Base-by-base conservation (phyloP, 2,113 vertebrate genomes). In the Amphiprion percula region DNA sequence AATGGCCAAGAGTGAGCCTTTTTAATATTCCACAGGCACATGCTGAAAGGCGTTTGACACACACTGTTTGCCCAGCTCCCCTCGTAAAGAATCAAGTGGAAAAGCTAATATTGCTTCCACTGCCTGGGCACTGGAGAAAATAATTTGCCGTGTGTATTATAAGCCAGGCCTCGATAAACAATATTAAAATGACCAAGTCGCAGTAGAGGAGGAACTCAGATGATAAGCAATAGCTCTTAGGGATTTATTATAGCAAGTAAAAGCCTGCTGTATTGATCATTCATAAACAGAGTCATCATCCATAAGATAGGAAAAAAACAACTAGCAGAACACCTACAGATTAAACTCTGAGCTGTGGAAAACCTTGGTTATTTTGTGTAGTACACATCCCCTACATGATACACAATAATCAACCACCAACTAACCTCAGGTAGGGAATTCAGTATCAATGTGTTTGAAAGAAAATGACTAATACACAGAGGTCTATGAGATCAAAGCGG, bases 401-500 rank as follows among this genome's bases (percentile, higher is more conserved):
- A 59, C 41, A 60, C 65, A 71, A 65, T 41, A 23, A 56, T 61
- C 8, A 28, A 10, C 54, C 21, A 58, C 80, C 50, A 59, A 19
- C 44, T 53, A 64, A 76, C 30, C 61, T 26, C 47, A 73, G 56
- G 67, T 28, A 12, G 19, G 56, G 49, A 77, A 66, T 72, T 64
- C 60, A 16, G 19, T 52, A 76, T 80, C 30, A 83, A 73, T 49
- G 53, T 59, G 11, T 77, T 76, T 66, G 16, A 50, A 81, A 68
- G 17, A 80, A 82, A 79, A 62, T 19, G 16, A 56, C 61, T 65
- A 73, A 84, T 54, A 67, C 24, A 17, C 14, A 0, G 24, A 68
- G 15, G 53, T 28, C 60, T 4, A 9, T 41, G 67, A 72, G 69
- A 87, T 91, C 82, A 90, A 90, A 91, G 82, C 1, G 2, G 46